Percentiles rank a stretch among this genome's conserved stretches.
These are phyloP conservation scores for Drosophila miranda DNA, from an alignment of 1,140 invertebrate genomes.

Conservation along the genomic window DNA sequence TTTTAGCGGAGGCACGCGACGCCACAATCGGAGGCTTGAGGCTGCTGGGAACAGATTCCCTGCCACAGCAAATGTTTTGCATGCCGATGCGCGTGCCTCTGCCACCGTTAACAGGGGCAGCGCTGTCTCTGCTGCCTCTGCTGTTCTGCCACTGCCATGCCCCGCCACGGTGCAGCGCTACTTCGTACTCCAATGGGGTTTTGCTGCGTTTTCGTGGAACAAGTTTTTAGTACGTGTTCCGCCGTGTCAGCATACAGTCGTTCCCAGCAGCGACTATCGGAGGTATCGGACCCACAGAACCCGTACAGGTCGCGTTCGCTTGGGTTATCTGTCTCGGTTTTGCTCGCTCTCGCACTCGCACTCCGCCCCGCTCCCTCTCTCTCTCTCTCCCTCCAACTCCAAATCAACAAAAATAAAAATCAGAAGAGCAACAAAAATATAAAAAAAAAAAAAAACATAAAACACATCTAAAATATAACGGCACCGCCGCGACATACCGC, in stretches of 20 bases:
- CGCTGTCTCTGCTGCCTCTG: neutral
- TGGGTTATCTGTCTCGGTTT: too few species aligned
- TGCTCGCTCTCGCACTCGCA: too few species aligned
- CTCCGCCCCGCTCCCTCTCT: neutral
- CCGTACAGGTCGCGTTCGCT: neutral
- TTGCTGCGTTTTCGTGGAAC: slow-evolving; percentile 59
- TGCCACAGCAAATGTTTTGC: slow-evolving; percentile 18
- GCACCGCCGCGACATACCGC: too few species aligned
- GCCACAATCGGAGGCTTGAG: neutral
- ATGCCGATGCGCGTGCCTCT: slow-evolving; percentile 40
- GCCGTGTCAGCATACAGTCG: slow-evolving; percentile 81
- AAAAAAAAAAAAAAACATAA: slow-evolving; percentile 9
- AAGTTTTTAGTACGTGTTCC: slow-evolving; percentile 82
- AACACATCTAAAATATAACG: neutral
- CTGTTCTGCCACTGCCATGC: neutral
- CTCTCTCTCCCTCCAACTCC: neutral
- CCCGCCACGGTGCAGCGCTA: slow-evolving; percentile 13
- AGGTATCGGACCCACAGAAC: too few species aligned
- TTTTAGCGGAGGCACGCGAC: slow-evolving; percentile 36
- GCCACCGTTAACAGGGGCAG: slow-evolving; percentile 15
- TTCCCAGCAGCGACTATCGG: slow-evolving; percentile 15
- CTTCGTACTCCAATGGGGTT: neutral
- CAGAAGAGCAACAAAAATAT: neutral
- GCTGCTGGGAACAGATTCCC: slow-evolving; percentile 33
- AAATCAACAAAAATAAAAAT: slow-evolving; percentile 9